phyloP scores from a whole-genome alignment of 2,113 vertebrate species.

The Syrrhaptes paradoxus region DNA sequence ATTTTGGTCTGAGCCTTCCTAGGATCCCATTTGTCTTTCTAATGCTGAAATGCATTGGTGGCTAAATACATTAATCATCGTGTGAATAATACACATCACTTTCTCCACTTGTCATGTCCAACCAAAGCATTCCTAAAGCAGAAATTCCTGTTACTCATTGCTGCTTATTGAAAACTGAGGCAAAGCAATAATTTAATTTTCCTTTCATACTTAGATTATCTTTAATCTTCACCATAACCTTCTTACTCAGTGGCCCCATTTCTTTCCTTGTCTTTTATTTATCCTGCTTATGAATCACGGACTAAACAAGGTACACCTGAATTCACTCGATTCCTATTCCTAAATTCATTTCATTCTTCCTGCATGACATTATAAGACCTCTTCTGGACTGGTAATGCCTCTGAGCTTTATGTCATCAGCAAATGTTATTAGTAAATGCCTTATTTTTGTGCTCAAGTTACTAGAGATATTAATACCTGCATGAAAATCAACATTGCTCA shows the following conservation, averaged over 20 bases:
- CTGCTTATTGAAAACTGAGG: neutral
- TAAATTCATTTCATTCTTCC: neutral
- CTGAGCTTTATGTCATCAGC: neutral
- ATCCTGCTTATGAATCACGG: neutral
- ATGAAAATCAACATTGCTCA: neutral
- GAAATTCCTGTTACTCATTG: neutral
- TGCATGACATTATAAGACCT: neutral
- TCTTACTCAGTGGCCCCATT: neutral
- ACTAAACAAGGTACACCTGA: neutral
- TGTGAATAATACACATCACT: neutral
- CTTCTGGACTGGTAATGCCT: neutral
- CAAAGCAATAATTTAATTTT: neutral
- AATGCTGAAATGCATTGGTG: neutral
- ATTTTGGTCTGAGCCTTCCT: neutral
- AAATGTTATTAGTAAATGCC: neutral
- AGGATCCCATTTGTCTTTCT: neutral
- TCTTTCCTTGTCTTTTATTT: neutral
- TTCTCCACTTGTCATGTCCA: neutral
- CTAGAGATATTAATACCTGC: neutral
- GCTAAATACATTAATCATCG: neutral
- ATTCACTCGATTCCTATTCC: neutral
- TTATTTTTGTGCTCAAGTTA: neutral
- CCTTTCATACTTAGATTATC: neutral
- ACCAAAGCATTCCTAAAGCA: neutral
- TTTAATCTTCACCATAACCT: neutral